phyloP scores from a whole-genome alignment of 2,888 invertebrate species.

The Meganola albula region DNA sequence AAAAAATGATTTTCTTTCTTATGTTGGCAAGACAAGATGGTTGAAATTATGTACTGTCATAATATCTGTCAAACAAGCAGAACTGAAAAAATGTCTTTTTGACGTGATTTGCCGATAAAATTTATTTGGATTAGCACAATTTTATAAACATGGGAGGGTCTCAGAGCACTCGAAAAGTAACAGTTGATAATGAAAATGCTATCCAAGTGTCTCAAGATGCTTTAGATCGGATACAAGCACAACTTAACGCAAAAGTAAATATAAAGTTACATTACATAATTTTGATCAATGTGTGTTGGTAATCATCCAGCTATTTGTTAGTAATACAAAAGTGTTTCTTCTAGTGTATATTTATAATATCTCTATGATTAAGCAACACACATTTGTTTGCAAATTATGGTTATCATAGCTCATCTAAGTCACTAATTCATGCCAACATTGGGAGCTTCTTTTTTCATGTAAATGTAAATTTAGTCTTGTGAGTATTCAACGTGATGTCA shows the following conservation, averaged over 20 bases:
- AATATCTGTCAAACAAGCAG: constrained; percentile 30
- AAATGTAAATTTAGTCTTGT: too few species aligned
- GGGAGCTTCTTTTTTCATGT: too few species aligned
- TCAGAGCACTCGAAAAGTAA: constrained; percentile 73
- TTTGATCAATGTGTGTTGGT: constrained; percentile 69
- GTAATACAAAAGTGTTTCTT: constrained; percentile 33
- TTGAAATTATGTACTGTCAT: constrained; percentile 3
- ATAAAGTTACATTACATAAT: constrained; percentile 70
- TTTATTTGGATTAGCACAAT: constrained; percentile 45
- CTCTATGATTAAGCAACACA: too few species aligned
- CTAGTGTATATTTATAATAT: too few species aligned
- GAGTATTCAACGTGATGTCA: too few species aligned
- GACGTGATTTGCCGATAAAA: constrained; percentile 62
- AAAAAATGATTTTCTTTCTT: constrained; percentile 12
- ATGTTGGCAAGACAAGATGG: too few species aligned
- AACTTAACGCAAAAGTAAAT: constrained; percentile 64
- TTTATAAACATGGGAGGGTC: constrained; percentile 77
- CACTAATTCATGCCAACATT: constrained; percentile 5
- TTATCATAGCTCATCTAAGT: too few species aligned
- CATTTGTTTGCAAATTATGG: too few species aligned
- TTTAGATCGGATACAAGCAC: constrained; percentile 66
- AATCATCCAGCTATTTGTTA: constrained; percentile 55
- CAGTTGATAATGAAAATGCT: constrained; percentile 70
- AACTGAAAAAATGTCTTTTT: constrained; percentile 55
- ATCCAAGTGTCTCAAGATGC: constrained; percentile 73